Percentiles rank a stretch among this genome's conserved stretches.
These are phyloP conservation scores for Junonia oenone DNA, from an alignment of 2,888 invertebrate species.

Conservation along the genomic window DNA sequence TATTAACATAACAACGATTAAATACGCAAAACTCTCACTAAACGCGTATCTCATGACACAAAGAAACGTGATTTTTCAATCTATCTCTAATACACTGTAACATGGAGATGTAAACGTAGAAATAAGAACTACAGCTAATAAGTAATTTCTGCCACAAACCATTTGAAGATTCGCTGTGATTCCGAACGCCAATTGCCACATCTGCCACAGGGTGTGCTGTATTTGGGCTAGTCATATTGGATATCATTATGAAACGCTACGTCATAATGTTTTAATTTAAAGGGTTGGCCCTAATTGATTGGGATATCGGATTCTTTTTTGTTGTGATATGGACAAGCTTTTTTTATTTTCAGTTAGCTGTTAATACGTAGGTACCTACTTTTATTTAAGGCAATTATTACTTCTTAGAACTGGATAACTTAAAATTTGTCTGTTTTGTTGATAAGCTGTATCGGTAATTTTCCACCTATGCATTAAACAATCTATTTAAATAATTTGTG, in stretches of 20 bases:
- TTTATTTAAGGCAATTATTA: neutral
- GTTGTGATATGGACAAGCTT: neutral
- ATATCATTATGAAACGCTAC: neutral
- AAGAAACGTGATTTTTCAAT: neutral
- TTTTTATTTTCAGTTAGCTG: no score
- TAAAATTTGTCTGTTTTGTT: no score
- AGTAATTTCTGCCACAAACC: no score
- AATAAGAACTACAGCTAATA: no score
- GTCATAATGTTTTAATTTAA: neutral
- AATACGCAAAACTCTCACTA: no score
- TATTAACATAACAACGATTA: no score
- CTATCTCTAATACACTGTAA: neutral
- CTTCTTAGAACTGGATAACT: no score
- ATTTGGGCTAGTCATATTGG: neutral
- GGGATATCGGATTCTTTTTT: neutral
- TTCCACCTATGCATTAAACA: no score
- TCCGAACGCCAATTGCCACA: neutral
- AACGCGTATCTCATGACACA: no score
- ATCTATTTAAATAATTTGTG: no score
- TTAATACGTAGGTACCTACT: no score
- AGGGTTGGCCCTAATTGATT: neutral
- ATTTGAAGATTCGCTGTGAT: slow-evolving; percentile 1
- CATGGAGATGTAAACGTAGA: neutral
- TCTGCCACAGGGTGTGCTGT: neutral
- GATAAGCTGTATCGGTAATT: no score